These are phyloP conservation scores for Microdon myrmicae DNA, from an alignment of 2,888 invertebrate species.

Conservation along the genomic window DNA sequence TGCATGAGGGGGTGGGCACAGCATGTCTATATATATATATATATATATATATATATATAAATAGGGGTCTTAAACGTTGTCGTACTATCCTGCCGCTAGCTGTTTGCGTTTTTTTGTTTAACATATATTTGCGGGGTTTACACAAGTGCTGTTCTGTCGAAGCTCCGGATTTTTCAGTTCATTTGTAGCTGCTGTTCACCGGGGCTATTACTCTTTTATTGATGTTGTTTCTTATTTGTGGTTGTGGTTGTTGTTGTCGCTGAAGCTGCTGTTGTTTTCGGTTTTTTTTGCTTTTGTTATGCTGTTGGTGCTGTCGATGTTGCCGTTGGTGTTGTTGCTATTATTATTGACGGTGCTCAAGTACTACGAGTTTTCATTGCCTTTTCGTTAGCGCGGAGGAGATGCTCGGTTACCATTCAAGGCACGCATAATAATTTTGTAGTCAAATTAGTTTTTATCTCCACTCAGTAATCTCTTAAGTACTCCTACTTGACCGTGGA, in stretches of 20 bases:
- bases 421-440: conserved; percentile 51
- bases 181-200: conserved; percentile 1
- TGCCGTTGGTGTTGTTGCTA: too few relatives aligned
- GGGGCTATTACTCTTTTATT: conserved; percentile 2
- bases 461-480: conserved; percentile 44
- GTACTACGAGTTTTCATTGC: conserved; percentile 34
- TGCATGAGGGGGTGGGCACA: too few relatives aligned
- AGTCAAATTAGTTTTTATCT: conserved; percentile 53
- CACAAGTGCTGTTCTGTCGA: conserved; percentile 42
- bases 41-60: too few relatives aligned
- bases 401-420: conserved; percentile 47
- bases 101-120: not conserved
- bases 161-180: conserved; percentile 46
- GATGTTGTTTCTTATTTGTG: not conserved
- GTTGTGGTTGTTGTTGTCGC: not conserved
- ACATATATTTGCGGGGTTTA: conserved; percentile 1
- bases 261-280: conserved; percentile 4
- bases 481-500: conserved; percentile 25
- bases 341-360: too few relatives aligned
- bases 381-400: conserved; percentile 36
- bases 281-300: not conserved
- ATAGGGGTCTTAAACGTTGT: conserved; percentile 13
- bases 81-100: conserved; percentile 4
- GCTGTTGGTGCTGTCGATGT: conserved; percentile 4
- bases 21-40: too few relatives aligned